Evolutionary conservation across 2,888 invertebrate genomes (phyloP).

Genomic region (Leptothorax acervorum): DNA sequence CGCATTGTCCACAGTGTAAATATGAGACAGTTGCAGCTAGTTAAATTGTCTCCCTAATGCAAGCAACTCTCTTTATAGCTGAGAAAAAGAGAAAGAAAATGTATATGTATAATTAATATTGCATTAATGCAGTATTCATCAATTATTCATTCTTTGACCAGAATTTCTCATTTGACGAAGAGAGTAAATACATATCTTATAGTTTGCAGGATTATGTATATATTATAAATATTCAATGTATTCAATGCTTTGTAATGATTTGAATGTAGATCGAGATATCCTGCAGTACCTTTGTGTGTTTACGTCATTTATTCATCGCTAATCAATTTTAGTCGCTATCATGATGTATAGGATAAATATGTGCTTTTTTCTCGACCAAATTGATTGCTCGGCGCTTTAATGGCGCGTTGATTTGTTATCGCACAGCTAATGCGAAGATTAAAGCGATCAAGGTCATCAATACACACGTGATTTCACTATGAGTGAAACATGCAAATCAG

Average conservation of each 20-base stretch:
- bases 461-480: background rate
- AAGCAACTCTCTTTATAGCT: background rate
- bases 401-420: too few species aligned
- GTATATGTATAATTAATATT: background rate
- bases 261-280: slow-evolving; percentile 4
- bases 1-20: background rate
- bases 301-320: background rate
- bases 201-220: background rate
- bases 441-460: too few species aligned
- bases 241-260: background rate
- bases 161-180: background rate
- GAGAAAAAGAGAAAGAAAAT: background rate
- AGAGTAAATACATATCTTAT: background rate
- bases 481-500: background rate
- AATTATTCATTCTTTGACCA: background rate
- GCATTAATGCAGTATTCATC: background rate
- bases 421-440: too few species aligned
- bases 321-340: background rate
- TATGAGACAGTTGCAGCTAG: too few species aligned
- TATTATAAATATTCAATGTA: background rate
- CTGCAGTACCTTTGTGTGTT: background rate
- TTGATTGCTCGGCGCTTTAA: too few species aligned
- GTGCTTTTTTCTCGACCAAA: too few species aligned
- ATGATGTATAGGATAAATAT: too few species aligned
- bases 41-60: background rate